Base-by-base conservation (phyloP, 1,140 invertebrate species). In the Babylonia areolata region DNA sequence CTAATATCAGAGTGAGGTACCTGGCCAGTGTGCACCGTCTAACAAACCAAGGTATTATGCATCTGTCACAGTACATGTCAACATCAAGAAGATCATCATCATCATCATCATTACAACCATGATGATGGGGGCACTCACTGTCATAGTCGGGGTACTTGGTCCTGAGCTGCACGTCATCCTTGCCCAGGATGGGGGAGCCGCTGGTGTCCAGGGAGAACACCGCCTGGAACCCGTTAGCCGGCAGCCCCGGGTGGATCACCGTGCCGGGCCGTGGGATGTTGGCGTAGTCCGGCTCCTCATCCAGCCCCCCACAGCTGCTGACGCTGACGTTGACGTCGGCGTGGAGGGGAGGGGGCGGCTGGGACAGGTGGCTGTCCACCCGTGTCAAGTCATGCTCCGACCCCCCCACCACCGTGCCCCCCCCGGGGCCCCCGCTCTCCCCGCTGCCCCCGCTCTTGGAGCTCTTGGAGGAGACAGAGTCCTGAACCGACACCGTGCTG, bases 281-380 rank as follows among this genome's bases (percentile, higher is more conserved):
- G 87, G 92, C 93, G 87, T 94, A 94, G 86, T 94, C 93, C 71
- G 92, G 92, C 81, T 94, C 92, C 0, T 90, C 91, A 40, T 92
- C 90, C 33, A 31, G 23, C 31, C 84, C 78, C n/a, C n/a, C n/a
- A n/a, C n/a, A n/a, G n/a, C n/a, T n/a, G 33, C 35, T 33, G 20
- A 85, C 81, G 3, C 28, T n/a, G 20, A n/a, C 78, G 17, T 20
- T 28, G 39, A 46, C 77, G n/a, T 42, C 40, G 37, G 83, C 46
- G 71, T 71, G 81, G 35, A 79, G 17, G 31, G 39, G 83, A 28
- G 71, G 17, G 31, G 39, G 83, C 39, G 54, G n/a, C 11, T 85
- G 83, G 28, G 91, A 90, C 75, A 91, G 37, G 42, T 89, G 89
- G 89, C 88, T 91, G 84, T 83, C 86, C 31, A 89, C 86, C 39